A percentile compares a stretch with the other conserved stretches of the same genome.
Conservation (phyloP, 2,113 vertebrate genomes). For the Rhombomys opimus region DNA sequence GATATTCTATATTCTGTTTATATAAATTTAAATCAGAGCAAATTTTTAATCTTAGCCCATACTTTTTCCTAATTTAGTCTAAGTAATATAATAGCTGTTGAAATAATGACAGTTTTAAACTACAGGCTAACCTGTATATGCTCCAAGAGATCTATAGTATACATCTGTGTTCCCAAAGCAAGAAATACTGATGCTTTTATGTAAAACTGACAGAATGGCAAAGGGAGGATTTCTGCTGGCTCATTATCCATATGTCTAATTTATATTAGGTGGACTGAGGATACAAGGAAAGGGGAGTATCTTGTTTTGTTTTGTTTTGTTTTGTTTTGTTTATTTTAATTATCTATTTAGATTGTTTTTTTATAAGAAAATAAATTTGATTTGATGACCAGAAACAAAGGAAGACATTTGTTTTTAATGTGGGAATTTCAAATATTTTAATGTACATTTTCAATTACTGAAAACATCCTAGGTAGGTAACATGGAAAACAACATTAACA, state of each 20-base stretch:
- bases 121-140: slow-evolving; percentile 25
- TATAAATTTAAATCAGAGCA: slow-evolving; percentile 28
- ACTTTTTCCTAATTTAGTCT: slow-evolving; percentile 22
- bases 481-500: not conserved
- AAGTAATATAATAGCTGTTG: not conserved
- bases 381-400: not conserved
- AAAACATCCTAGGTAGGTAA: not conserved
- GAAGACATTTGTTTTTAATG: not conserved
- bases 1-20: not conserved
- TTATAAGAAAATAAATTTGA: slow-evolving; percentile 6
- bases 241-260: slow-evolving; percentile 73
- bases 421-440: slow-evolving; percentile 19
- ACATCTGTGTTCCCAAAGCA: slow-evolving; percentile 66
- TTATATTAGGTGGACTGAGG: slow-evolving; percentile 69
- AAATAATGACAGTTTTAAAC: not conserved
- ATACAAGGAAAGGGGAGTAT: not conserved
- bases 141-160: slow-evolving; percentile 57
- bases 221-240: slow-evolving; percentile 65
- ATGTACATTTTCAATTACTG: slow-evolving; percentile 13
- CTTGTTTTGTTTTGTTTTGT: not conserved
- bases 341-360: slow-evolving; percentile 30
- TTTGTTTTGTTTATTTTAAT: not conserved
- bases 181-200: slow-evolving; percentile 55
- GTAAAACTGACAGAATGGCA: slow-evolving; percentile 73
- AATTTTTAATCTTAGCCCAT: slow-evolving; percentile 19